Evolutionary conservation across 2,888 invertebrate genomes (phyloP).

Genomic region (Pemphredon lugubris): DNA sequence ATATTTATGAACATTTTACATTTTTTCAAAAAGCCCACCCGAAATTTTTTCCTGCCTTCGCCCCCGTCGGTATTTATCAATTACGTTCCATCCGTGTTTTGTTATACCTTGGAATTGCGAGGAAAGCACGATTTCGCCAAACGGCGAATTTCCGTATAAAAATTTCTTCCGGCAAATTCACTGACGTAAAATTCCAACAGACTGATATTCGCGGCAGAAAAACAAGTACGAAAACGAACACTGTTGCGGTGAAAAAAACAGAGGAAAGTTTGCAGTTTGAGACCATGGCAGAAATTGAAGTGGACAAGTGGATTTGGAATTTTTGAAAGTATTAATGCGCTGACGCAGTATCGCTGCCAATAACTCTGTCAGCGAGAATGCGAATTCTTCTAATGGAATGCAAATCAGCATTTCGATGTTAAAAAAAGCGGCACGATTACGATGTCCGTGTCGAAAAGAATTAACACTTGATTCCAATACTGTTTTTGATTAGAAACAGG

Average conservation of each 20-base stretch:
- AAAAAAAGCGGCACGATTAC: too few species aligned
- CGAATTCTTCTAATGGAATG: neutral
- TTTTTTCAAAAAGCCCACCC: too few species aligned
- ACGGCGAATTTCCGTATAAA: conserved; percentile 77
- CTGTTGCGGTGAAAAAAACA: neutral
- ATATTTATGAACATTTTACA: too few species aligned
- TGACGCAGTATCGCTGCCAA: neutral
- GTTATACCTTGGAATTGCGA: conserved; percentile 78
- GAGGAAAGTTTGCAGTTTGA: neutral
- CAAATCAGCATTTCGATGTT: neutral
- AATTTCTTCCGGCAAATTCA: conserved; percentile 58
- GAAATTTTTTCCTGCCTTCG: too few species aligned
- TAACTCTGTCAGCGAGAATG: neutral
- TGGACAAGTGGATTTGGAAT: neutral
- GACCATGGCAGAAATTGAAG: neutral
- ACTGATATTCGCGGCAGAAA: neutral
- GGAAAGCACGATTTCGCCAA: conserved; percentile 79
- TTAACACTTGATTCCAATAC: too few species aligned
- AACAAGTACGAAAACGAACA: neutral
- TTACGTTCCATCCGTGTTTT: too few species aligned
- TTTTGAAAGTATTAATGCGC: too few species aligned
- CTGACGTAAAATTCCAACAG: conserved; percentile 50
- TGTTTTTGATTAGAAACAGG: too few species aligned
- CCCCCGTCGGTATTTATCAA: too few species aligned
- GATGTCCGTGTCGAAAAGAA: too few species aligned